Evolutionary conservation across 2,888 invertebrate genomes (phyloP), one percentile per base, ranked within the genome.

Genomic region (Sinodicranocentrus sp.): DNA sequence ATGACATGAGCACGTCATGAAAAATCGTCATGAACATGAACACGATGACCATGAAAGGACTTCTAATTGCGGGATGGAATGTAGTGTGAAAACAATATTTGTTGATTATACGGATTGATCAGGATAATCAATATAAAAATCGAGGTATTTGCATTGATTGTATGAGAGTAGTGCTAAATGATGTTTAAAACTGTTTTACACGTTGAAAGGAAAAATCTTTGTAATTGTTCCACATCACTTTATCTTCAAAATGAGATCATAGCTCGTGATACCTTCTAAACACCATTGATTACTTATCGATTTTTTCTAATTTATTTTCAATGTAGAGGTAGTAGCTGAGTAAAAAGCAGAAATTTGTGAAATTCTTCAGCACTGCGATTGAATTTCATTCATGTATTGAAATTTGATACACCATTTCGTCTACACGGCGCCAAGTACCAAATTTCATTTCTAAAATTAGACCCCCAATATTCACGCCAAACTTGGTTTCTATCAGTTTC

Each of bases 21-120:
- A 57, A 57, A 67, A 65, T 52, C 6, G 19, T 25, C 76, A 77
- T 65, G 76, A 77, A 68, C 71, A 63, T 23, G 79, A n/a, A n/a
- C n/a, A n/a, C n/a, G n/a, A 43, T 54, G 71, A 54, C 71, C 79
- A 61, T 78, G 78, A 70, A 78, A 67, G 13, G 17, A 25, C 39
- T 19, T 26, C n/a, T 28, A 26, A 39, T 5, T 39, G 39, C n/a
- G n/a, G n/a, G n/a, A n/a, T 39, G 39, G 39, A 39, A 39, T 39
- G 39, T 39, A 39, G 39, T 5, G 39, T n/a, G n/a, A n/a, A n/a
- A n/a, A n/a, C n/a, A n/a, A 39, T 8, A 39, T 39, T 39, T 5
- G 39, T 39, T 39, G 5, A 5, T 5, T 13, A 39, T 39, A 8
- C n/a, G n/a, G n/a, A 39, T 39, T 39, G 13, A 39, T 39, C 13